Evolutionary conservation across 1,140 invertebrate genomes (phyloP).

Genomic region (Schlechtendalia chinensis): DNA sequence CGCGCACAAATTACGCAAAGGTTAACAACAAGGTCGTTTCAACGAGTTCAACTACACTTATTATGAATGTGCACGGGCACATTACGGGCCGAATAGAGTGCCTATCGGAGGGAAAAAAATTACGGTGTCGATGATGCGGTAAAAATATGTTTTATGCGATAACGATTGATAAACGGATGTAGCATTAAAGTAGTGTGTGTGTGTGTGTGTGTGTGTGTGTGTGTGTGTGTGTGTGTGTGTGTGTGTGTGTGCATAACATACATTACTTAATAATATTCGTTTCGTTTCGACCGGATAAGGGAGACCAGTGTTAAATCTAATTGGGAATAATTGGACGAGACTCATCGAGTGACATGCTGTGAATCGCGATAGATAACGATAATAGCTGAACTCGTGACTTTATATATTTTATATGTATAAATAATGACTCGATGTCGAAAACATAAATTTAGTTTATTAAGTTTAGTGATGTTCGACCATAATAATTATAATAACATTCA

Average conservation of each 20-base stretch:
- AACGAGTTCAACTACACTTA: slow-evolving; percentile 16
- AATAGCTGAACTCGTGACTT: slow-evolving; percentile 26
- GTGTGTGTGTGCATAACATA: background rate
- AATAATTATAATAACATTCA: background rate
- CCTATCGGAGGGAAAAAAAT: background rate
- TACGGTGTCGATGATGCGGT: background rate
- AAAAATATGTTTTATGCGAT: background rate
- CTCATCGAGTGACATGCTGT: background rate
- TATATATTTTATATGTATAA: background rate
- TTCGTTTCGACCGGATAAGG: background rate
- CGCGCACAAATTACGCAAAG: slow-evolving; percentile 7
- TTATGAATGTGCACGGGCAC: background rate
- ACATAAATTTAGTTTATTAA: background rate
- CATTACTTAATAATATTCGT: background rate
- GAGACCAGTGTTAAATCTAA: slow-evolving; percentile 20
- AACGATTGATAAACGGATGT: too few species aligned
- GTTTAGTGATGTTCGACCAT: background rate
- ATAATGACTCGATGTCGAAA: background rate
- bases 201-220: too few species aligned
- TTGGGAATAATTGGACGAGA: slow-evolving; percentile 20
- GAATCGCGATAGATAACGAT: slow-evolving; percentile 19
- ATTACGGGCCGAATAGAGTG: background rate
- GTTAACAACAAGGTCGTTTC: slow-evolving; percentile 30
- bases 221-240: too few species aligned
- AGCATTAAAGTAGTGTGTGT: too few species aligned